A percentile compares a stretch with the other conserved stretches of the same genome.
These are phyloP conservation scores for Parazoanthus swiftii DNA, from an alignment of 92 coral and sea anemone species.

Conservation along the genomic window DNA sequence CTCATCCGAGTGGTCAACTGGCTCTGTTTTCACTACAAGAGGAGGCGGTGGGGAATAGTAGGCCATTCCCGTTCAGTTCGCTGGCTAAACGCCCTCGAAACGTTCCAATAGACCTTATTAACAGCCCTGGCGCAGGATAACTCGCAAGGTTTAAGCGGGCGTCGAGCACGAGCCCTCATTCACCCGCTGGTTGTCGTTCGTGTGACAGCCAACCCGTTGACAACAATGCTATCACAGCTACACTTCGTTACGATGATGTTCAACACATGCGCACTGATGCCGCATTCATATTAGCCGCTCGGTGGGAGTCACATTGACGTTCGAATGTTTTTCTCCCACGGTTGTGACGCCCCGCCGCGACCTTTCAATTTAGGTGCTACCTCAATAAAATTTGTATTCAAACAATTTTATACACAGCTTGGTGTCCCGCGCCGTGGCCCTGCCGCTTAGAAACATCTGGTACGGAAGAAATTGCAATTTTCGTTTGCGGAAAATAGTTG, in stretches of 20 bases:
- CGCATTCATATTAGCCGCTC: slow-evolving; percentile 66
- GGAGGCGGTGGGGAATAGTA: slow-evolving; percentile 39
- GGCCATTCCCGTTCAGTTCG: background rate
- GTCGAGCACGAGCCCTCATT: background rate
- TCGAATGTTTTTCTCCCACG: slow-evolving; percentile 66
- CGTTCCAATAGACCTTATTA: background rate
- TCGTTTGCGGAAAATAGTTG: background rate
- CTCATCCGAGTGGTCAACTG: slow-evolving; percentile 33
- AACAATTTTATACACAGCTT: slow-evolving; percentile 83
- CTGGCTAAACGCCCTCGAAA: background rate
- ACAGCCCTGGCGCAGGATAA: background rate
- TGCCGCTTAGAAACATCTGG: slow-evolving; percentile 36
- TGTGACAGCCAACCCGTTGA: slow-evolving; percentile 38
- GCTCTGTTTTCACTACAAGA: slow-evolving; percentile 60
- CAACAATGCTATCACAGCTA: slow-evolving; percentile 30
- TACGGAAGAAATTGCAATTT: slow-evolving; percentile 7
- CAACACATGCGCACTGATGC: slow-evolving; percentile 12
- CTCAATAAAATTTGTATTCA: slow-evolving; percentile 93
- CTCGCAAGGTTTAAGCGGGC: background rate
- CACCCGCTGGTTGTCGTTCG: background rate
- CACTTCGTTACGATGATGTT: slow-evolving; percentile 17
- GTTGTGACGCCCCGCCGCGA: slow-evolving; percentile 75
- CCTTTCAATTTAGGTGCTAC: slow-evolving; percentile 89
- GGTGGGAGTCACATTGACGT: slow-evolving; percentile 82
- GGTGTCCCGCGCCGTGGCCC: slow-evolving; percentile 16